Evolutionary conservation across 2,888 invertebrate species (phyloP).

Genomic region (Campoplex capitator): DNA sequence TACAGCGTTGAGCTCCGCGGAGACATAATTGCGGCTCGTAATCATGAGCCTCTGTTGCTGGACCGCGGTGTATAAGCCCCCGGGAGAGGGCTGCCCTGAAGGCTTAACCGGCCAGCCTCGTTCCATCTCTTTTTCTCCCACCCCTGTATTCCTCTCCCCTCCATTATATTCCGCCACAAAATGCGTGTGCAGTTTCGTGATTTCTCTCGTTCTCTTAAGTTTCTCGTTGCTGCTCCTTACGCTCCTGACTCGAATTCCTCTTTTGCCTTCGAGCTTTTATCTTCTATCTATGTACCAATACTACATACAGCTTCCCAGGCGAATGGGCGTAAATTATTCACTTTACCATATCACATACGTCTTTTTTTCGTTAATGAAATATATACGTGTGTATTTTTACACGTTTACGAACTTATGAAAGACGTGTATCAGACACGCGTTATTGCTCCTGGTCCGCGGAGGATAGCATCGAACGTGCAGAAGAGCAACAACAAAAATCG

Average conservation of each 20-base stretch:
- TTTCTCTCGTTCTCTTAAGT: conserved; percentile 55
- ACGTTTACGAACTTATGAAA: not conserved
- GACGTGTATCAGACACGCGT: conserved; percentile 44
- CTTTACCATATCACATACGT: not conserved
- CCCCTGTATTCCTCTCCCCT: not conserved
- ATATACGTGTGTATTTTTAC: not conserved
- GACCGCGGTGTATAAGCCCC: conserved; percentile 63
- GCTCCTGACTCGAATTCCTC: conserved; percentile 22
- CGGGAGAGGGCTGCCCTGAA: conserved; percentile 71
- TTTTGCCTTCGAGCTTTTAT: conserved; percentile 30
- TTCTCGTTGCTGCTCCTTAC: conserved; percentile 59
- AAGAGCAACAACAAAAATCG: conserved; percentile 9
- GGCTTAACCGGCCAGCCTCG: conserved; percentile 62
- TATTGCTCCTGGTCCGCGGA: conserved; percentile 44
- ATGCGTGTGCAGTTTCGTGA: conserved; percentile 50
- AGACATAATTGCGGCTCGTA: conserved; percentile 83
- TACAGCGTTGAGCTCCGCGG: conserved; percentile 70
- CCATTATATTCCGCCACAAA: conserved; percentile 28
- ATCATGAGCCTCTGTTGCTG: conserved; percentile 72
- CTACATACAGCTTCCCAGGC: not conserved
- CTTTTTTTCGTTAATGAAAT: not conserved
- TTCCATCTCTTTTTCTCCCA: conserved; percentile 58
- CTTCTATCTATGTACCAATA: not conserved
- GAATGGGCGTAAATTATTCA: not conserved
- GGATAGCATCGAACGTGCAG: conserved; percentile 20